These are phyloP conservation scores for Drosophila neotestacea DNA, from an alignment of 2,888 invertebrate genomes.

Conservation along the genomic window DNA sequence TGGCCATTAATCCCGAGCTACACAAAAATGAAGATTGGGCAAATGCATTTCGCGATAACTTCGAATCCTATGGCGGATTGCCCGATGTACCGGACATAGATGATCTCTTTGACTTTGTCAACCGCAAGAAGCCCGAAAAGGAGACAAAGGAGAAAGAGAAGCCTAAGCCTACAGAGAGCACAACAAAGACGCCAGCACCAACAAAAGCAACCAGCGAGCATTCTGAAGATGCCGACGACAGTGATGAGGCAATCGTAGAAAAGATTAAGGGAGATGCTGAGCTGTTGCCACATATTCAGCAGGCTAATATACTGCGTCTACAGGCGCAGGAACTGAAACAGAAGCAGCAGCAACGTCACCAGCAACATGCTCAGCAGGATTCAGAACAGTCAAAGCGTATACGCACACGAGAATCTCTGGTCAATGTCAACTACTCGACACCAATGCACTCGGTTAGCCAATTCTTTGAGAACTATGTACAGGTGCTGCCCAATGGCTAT, in stretches of 20 bases:
- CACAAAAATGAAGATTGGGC: slow-evolving; percentile 83
- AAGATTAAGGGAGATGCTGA: slow-evolving; percentile 84
- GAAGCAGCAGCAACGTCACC: slow-evolving; percentile 18
- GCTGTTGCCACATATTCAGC: slow-evolving; percentile 73
- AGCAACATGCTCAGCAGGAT: slow-evolving; percentile 21
- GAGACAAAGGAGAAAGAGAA: slow-evolving; percentile 42
- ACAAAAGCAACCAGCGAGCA: slow-evolving; percentile 45
- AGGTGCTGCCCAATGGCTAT: slow-evolving; percentile 73
- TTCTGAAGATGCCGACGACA: slow-evolving; percentile 50
- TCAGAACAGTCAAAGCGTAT: slow-evolving; percentile 39
- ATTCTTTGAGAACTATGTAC: slow-evolving; percentile 77
- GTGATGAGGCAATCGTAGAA: slow-evolving; percentile 69
- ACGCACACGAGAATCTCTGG: slow-evolving; percentile 68
- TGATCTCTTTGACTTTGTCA: slow-evolving; percentile 83
- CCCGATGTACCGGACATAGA: slow-evolving; percentile 84
- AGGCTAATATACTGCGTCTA: slow-evolving; percentile 67
- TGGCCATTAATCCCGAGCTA: slow-evolving; percentile 81
- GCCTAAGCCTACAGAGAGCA: slow-evolving; percentile 26
- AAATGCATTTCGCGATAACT: slow-evolving; percentile 83
- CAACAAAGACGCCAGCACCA: slow-evolving; percentile 29
- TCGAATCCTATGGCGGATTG: slow-evolving; percentile 81
- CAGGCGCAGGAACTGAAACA: slow-evolving; percentile 53
- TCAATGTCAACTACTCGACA: slow-evolving; percentile 77
- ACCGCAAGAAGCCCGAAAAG: slow-evolving; percentile 68
- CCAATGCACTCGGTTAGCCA: slow-evolving; percentile 75